Evolutionary conservation across 2,888 invertebrate species (phyloP).

Genomic region (Synanthedon vespiformis): DNA sequence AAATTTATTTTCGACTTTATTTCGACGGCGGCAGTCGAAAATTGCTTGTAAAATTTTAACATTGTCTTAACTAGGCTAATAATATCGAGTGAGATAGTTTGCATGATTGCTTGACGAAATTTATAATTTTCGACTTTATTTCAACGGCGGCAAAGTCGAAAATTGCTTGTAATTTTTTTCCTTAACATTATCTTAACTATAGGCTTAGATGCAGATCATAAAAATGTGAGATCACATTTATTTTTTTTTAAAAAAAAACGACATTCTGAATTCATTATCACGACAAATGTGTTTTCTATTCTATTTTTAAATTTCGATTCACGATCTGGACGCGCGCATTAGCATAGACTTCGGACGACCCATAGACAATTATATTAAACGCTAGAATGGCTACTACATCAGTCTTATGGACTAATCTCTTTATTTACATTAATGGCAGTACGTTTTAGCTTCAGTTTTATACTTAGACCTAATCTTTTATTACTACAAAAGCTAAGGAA

Average conservation of each 20-base stretch:
- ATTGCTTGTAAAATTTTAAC: too few species aligned
- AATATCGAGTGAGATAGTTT: too few species aligned
- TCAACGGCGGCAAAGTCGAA: too few species aligned
- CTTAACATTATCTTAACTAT: too few species aligned
- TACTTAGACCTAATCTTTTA: background rate
- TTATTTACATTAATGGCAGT: constrained; percentile 58
- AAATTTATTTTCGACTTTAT: too few species aligned
- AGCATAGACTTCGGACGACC: constrained; percentile 42
- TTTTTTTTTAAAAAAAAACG: background rate
- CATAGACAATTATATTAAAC: background rate
- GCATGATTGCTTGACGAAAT: too few species aligned
- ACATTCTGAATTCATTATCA: background rate
- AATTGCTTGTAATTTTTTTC: too few species aligned
- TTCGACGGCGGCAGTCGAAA: too few species aligned
- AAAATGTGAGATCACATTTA: background rate
- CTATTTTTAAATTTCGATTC: background rate
- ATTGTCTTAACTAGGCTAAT: too few species aligned
- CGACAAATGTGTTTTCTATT: background rate
- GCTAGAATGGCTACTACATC: constrained; percentile 26
- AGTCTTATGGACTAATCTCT: constrained; percentile 38
- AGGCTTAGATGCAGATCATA: too few species aligned
- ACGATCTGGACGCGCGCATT: constrained; percentile 47
- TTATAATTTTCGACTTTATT: too few species aligned
- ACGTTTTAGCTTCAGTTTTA: constrained; percentile 49
- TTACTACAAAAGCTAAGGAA: background rate